Evolutionary conservation across 2,888 invertebrate species (phyloP), one percentile per base, ranked within the genome.

Genomic region (Xylota sylvarum): DNA sequence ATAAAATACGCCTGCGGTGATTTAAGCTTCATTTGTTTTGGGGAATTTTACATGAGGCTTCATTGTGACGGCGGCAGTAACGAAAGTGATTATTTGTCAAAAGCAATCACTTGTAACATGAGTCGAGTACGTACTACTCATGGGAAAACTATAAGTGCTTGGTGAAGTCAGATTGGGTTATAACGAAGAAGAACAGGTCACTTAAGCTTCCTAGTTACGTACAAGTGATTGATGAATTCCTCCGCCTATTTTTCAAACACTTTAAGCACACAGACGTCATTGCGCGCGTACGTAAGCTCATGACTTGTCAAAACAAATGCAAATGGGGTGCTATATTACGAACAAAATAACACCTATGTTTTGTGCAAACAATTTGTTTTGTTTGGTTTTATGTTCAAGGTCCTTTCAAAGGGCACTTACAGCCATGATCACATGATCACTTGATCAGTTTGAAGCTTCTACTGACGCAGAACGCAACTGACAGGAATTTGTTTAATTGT

Each of bases 1-100:
- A 52, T 69, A 62, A 56, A 56, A 52, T 40, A 64, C 56, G 48
- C 55, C 56, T 40, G 62, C 40, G 64, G 64, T 65, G 55, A 77
- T 43, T 37, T 40, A 62, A 62, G 40, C 12, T 23, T 4, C 35
- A 23, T 64, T 37, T 23, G 30, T 56, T 62, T 9, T n/a, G 50
- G 35, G 40, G 48, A 17, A 40, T 10, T 46, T 19, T 30, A 30
- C 7, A 17, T 35, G 12, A 35, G 19, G 48, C 5, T 48, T 56
- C 27, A 35, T 14, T 37, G 65, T 65, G 37, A 64, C 5, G 50
- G n/a, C 5, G 50, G n/a, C 50, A 14, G n/a, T 48, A 67, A 67
- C 17, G n/a, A 67, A 58, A 48, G 67, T 72, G 48, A 72, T 60
- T 60, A 69, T 78, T 43, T 62, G 70, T 62, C 78, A 52, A 70